Base-by-base conservation (phyloP, 2,888 invertebrate species). In the Tromatobia lineatoria region DNA sequence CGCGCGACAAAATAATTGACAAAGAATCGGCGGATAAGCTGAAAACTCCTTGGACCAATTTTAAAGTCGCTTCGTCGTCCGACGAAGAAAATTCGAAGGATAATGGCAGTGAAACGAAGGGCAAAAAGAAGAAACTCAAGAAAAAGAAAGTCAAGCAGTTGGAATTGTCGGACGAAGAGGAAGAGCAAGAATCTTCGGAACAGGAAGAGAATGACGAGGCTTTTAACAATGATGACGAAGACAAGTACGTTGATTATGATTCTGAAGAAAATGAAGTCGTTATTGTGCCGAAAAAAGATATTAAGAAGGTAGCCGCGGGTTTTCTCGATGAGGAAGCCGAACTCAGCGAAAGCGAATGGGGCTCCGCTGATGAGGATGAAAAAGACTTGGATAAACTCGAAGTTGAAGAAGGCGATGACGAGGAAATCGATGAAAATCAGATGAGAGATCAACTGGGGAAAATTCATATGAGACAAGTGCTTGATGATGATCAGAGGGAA, bases 241-340 rank as follows among this genome's bases (percentile, higher is more conserved):
- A 94, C 42, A 93, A 93, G 76, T 93, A 95, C 81, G 94, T 97
- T 2, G 96, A 96, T 89, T 98, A 98, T 90, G 97, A 98, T 93
- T 98, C 97, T 0, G 97, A 98, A 92, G 98, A 98, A 93, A 97
- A 98, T 93, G 97, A 98, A 91, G 92, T 95, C 83, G 95, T 95
- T 94, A 87, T 90, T 54, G 93, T 87, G 78, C 91, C 88, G 2
- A 91, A 93, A 42, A 92, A 92, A 86, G 90, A 91, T 45, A 89
- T 92, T 0, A 95, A 94, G 83, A 94, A 94, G 64, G 95, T 95
- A 70, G 95, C 95, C 0, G 93, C 94, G 0, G 97, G 97, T 71
- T 99, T 98, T 94, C 95, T 99, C 75, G 99, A 99, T 88, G 95
- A 96, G 52, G 99, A 99, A 94, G 99, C 99, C 0, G 99, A 99